These are phyloP conservation scores for Sialia sialis DNA, from an alignment of 2,113 vertebrate species.

Conservation along the genomic window DNA sequence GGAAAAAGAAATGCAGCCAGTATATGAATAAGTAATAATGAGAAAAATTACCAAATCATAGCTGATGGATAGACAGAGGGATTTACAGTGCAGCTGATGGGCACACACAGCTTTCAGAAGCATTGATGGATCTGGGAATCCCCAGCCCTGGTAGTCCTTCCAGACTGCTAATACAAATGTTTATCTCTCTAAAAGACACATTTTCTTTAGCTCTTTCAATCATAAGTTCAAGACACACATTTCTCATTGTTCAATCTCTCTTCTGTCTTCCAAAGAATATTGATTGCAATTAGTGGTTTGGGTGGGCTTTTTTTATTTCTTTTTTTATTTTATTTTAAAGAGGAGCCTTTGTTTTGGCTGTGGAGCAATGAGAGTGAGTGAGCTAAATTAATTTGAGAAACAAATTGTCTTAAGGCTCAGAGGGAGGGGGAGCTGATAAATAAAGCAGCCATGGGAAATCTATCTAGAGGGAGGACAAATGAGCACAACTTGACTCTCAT, in stretches of 20 bases:
- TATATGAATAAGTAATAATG: neutral
- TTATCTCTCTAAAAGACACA: neutral
- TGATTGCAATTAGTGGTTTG: neutral
- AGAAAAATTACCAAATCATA: neutral
- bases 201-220: neutral
- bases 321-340: neutral
- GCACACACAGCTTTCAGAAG: neutral
- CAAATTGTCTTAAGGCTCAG: slow-evolving; percentile 4
- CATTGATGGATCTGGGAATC: neutral
- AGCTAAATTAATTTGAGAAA: slow-evolving; percentile 67
- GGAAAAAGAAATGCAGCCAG: neutral
- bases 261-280: neutral
- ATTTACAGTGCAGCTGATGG: neutral
- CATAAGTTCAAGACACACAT: neutral
- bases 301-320: neutral
- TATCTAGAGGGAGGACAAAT: slow-evolving; percentile 61
- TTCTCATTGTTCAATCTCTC: neutral
- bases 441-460: slow-evolving; percentile 65
- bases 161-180: neutral
- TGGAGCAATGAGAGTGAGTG: neutral
- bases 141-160: neutral
- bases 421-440: slow-evolving; percentile 22
- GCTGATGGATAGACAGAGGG: neutral
- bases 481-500: slow-evolving; percentile 68
- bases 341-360: slow-evolving; percentile 21